Evolutionary conservation across 2,113 vertebrate genomes (phyloP).

Genomic region (Clarias magur): DNA sequence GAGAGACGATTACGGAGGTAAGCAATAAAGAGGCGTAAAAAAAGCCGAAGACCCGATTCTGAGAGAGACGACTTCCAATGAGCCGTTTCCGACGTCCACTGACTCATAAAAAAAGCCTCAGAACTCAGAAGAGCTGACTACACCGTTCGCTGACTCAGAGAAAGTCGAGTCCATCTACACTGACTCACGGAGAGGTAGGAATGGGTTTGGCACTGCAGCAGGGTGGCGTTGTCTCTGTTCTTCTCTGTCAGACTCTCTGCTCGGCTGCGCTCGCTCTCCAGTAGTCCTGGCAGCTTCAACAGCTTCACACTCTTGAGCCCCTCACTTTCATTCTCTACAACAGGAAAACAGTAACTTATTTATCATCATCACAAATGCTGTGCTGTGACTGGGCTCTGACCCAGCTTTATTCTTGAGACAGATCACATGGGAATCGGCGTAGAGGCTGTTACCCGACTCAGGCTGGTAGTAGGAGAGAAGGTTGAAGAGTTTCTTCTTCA

Average conservation of each 20-base stretch:
- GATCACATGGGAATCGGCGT: neutral
- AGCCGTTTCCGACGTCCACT: no score
- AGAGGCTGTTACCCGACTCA: conserved; percentile 69
- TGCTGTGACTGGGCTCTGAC: neutral
- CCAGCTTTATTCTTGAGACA: neutral
- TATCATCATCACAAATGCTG: neutral
- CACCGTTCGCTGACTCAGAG: neutral
- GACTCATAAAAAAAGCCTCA: neutral
- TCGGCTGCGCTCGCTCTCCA: conserved; percentile 74
- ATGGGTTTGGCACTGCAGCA: conserved; percentile 76
- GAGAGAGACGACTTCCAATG: no score
- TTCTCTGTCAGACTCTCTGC: conserved; percentile 67
- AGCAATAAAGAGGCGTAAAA: neutral
- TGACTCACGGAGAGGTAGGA: conserved; percentile 69
- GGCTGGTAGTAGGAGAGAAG: conserved; percentile 81
- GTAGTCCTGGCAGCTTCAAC: conserved; percentile 68
- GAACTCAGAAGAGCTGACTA: no score
- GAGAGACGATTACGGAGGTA: neutral
- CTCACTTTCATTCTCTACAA: conserved; percentile 76
- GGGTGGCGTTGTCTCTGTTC: conserved; percentile 65
- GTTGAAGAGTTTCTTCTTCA: conserved; percentile 77
- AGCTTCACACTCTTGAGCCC: conserved; percentile 73
- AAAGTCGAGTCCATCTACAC: neutral
- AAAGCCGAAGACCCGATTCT: neutral
- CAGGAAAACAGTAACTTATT: neutral